Conservation (phyloP, 2,797 vertebrate species). For the Rhinoraja longicauda region DNA sequence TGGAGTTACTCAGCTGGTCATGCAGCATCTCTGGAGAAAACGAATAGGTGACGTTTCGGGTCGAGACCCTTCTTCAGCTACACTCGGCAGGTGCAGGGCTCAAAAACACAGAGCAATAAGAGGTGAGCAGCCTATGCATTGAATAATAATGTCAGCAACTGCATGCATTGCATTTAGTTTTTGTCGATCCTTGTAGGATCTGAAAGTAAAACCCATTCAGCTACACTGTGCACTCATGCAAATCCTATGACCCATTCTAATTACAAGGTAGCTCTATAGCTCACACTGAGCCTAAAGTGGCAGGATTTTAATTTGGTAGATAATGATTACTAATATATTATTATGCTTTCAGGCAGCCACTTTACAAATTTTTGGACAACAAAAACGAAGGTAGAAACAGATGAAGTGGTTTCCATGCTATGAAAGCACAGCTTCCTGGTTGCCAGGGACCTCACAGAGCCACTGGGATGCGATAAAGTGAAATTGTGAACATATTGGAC, state of each 20-base stretch:
- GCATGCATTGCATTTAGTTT: conserved; percentile 17
- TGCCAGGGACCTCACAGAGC: background rate
- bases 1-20: too few species aligned
- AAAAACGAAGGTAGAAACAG: background rate
- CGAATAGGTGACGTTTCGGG: too few species aligned
- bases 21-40: too few species aligned
- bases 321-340: conserved; percentile 38
- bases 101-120: background rate
- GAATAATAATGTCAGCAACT: conserved; percentile 24
- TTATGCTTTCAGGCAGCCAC: background rate
- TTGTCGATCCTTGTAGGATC: conserved; percentile 9
- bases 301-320: conserved; percentile 34
- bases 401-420: background rate
- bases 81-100: background rate
- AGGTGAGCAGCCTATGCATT: background rate
- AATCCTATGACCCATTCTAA: conserved; percentile 37
- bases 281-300: conserved; percentile 12
- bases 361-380: background rate
- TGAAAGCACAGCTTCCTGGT: conserved; percentile 5
- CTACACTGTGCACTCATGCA: conserved; percentile 25
- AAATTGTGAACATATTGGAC: background rate
- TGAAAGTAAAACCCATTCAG: conserved; percentile 37
- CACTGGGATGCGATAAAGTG: background rate
- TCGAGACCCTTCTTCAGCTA: too few species aligned
- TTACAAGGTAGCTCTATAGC: conserved; percentile 21